phyloP scores from a whole-genome alignment of 2,113 vertebrate genomes.

The Colossoma macropomum region DNA sequence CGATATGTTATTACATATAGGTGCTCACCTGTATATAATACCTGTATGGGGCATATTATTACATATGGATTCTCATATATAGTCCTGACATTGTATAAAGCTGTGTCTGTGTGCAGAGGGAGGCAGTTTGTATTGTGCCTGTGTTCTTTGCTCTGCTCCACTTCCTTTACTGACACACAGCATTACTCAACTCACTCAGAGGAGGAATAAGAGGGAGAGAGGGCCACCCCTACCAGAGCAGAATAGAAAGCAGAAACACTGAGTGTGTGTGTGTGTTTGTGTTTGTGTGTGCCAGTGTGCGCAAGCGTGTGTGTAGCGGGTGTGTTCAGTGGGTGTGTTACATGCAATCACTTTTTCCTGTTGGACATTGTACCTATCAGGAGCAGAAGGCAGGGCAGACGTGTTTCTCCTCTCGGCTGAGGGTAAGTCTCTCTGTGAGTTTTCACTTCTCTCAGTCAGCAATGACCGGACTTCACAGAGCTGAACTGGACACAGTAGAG shows the following conservation, averaged over 20 bases:
- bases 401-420: constrained; percentile 8
- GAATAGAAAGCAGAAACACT: constrained; percentile 25
- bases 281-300: background rate
- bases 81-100: too few species aligned
- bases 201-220: background rate
- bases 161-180: constrained; percentile 52
- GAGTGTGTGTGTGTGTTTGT: constrained; percentile 16
- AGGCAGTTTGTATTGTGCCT: background rate
- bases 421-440: constrained; percentile 41
- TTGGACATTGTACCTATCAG: constrained; percentile 48
- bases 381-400: constrained; percentile 35
- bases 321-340: constrained; percentile 31
- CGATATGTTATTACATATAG: too few species aligned
- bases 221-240: background rate
- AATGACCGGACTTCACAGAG: background rate
- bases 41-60: too few species aligned
- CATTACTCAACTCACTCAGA: constrained; percentile 41
- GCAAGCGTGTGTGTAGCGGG: constrained; percentile 4
- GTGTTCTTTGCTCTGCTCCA: constrained; percentile 22
- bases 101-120: too few species aligned
- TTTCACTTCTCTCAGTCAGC: background rate
- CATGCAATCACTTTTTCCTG: constrained; percentile 10
- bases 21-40: too few species aligned
- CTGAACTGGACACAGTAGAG: background rate
- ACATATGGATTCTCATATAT: too few species aligned